Percentiles rank a stretch among this genome's conserved stretches.
Evolutionary conservation across 1,140 invertebrate genomes (phyloP).

Genomic region (Atta colombica): DNA sequence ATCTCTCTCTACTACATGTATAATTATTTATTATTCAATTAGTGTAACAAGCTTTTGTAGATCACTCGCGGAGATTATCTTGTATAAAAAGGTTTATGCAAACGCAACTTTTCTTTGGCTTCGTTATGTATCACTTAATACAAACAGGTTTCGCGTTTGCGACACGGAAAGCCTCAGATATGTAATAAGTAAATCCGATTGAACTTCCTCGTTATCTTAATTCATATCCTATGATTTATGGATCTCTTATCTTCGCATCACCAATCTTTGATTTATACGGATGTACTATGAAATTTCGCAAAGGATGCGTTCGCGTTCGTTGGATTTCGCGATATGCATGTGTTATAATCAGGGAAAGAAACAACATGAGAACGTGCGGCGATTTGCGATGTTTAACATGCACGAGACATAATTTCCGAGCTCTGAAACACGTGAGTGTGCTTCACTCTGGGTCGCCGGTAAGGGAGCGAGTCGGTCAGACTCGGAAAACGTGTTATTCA

Average conservation of each 20-base stretch:
- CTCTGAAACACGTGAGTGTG: constrained; percentile 42
- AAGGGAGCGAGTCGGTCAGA: constrained; percentile 14
- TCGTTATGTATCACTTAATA: constrained; percentile 32
- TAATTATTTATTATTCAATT: constrained; percentile 41
- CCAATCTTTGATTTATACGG: neutral
- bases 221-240: neutral
- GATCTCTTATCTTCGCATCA: neutral
- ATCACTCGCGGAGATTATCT: constrained; percentile 2
- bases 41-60: constrained; percentile 29
- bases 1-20: too few species aligned
- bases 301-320: neutral
- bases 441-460: constrained; percentile 10
- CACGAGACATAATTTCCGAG: constrained; percentile 55
- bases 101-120: constrained; percentile 16
- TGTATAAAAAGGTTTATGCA: constrained; percentile 1
- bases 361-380: constrained; percentile 30
- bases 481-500: constrained; percentile 61
- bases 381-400: constrained; percentile 59
- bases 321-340: neutral
- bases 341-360: constrained; percentile 23
- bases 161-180: neutral
- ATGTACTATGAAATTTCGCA: neutral
- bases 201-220: constrained; percentile 8
- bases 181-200: neutral
- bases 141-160: constrained; percentile 31